phyloP scores from a whole-genome alignment of 2,888 invertebrate species.

The Uloborus plumipes region DNA sequence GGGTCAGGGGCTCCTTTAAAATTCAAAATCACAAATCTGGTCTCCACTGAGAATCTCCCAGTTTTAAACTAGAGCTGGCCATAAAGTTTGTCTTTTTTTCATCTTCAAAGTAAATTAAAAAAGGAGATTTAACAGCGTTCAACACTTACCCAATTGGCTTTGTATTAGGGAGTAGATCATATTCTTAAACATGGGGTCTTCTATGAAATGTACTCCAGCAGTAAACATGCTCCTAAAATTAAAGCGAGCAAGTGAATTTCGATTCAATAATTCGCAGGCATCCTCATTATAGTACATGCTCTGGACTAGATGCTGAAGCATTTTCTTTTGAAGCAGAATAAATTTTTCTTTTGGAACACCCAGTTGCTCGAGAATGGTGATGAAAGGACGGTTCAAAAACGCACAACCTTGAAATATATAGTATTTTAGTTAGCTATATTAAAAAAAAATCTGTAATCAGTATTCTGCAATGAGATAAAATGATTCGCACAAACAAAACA shows the following conservation, averaged over 20 bases:
- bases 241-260: conserved; percentile 38
- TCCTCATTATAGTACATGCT: conserved; percentile 43
- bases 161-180: conserved; percentile 51
- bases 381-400: conserved; percentile 63
- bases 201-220: conserved; percentile 39
- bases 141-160: conserved; percentile 44
- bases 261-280: conserved; percentile 23
- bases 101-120: too few species aligned
- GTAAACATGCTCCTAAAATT: conserved; percentile 23
- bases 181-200: conserved; percentile 61
- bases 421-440: too few species aligned
- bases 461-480: too few species aligned
- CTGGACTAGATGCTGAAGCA: conserved; percentile 48
- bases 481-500: too few species aligned
- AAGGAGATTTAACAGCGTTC: too few species aligned
- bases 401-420: conserved; percentile 17
- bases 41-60: too few species aligned
- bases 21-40: too few species aligned
- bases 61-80: too few species aligned
- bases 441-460: too few species aligned
- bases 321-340: conserved; percentile 50
- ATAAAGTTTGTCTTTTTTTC: too few species aligned
- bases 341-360: conserved; percentile 54
- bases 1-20: too few species aligned
- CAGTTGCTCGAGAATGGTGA: conserved; percentile 63